These are phyloP conservation scores for Netelia fuscicornis DNA, from an alignment of 2,888 invertebrate species.

Conservation along the genomic window DNA sequence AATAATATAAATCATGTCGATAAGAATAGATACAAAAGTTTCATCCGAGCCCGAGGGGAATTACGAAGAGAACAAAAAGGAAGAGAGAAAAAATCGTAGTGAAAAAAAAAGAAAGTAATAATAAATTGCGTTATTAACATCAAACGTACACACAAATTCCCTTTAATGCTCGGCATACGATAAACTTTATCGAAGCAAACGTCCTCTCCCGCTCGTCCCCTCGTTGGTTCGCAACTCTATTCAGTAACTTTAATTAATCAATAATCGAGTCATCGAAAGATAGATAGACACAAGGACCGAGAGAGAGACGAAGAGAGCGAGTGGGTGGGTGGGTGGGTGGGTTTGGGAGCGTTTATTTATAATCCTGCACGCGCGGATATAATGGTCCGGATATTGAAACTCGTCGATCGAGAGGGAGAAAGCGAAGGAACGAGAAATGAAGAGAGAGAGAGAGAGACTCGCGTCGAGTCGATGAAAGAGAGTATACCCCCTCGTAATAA, in stretches of 20 bases:
- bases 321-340: too few relatives aligned
- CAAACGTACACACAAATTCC: too few relatives aligned
- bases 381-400: conserved; percentile 65
- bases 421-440: neutral
- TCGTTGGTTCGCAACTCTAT: neutral
- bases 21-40: neutral
- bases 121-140: neutral
- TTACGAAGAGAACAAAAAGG: neutral
- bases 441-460: conserved; percentile 18
- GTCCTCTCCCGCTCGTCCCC: neutral
- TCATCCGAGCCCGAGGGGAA: neutral
- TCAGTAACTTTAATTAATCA: conserved; percentile 54
- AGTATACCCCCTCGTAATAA: conserved; percentile 41
- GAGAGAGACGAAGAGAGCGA: neutral
- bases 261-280: conserved; percentile 39
- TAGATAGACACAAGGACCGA: neutral
- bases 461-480: conserved; percentile 39
- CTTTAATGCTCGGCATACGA: neutral
- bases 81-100: neutral
- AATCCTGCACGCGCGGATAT: conserved; percentile 40
- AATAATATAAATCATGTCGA: neutral
- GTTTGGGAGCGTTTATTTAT: conserved; percentile 7
- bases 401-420: conserved; percentile 26
- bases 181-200: conserved; percentile 1
- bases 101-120: neutral